These are phyloP conservation scores for Taurulus bubalis DNA, from an alignment of 2,113 vertebrate genomes.

Conservation along the genomic window DNA sequence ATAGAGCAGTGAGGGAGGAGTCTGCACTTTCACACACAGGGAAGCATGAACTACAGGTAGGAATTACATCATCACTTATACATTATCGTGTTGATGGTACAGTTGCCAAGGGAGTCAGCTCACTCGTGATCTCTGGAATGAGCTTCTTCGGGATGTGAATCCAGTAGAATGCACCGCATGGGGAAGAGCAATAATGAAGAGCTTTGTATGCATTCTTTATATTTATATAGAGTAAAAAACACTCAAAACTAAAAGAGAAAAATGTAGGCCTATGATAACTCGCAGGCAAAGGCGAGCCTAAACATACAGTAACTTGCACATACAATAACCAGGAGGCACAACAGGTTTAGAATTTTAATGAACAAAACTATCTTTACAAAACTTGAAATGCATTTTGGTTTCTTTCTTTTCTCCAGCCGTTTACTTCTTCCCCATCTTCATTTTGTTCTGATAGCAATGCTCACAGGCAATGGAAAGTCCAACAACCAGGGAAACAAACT, in stretches of 20 bases:
- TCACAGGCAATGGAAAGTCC: conserved; percentile 94
- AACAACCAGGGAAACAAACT: conserved; percentile 93
- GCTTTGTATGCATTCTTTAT: not conserved
- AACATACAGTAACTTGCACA: not conserved
- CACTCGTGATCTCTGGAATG: not conserved
- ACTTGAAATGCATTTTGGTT: conserved; percentile 34
- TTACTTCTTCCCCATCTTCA: conserved; percentile 49
- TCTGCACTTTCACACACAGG: conserved; percentile 22
- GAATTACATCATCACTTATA: not conserved
- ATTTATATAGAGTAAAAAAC: not conserved
- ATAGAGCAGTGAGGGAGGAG: conserved; percentile 38
- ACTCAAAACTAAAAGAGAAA: not conserved
- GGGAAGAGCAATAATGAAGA: not conserved
- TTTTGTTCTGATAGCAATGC: conserved; percentile 84
- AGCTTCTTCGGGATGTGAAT: not conserved
- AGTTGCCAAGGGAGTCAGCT: not conserved
- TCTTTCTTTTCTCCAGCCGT: not conserved
- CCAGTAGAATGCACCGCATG: too few relatives aligned
- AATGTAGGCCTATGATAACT: too few relatives aligned
- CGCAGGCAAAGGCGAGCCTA: not conserved
- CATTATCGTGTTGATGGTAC: not conserved
- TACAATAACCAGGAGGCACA: conserved; percentile 16
- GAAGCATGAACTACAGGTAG: conserved; percentile 15
- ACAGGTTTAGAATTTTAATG: conserved; percentile 60
- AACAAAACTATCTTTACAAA: conserved; percentile 59